Base-by-base conservation (phyloP, 2,797 vertebrate genomes). In the Huso huso region DNA sequence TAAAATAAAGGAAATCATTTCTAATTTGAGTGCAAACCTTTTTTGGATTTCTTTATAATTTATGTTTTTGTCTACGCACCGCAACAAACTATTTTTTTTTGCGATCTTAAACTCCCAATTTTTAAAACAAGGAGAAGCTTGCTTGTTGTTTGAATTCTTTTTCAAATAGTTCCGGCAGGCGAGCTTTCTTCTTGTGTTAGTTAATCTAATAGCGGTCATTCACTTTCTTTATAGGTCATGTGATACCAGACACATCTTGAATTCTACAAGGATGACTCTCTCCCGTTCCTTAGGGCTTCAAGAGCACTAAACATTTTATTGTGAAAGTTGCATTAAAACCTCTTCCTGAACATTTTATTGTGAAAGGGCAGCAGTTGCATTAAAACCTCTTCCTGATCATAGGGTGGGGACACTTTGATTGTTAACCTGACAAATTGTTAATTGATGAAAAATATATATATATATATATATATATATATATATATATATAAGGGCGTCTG, bases 191-290 rank as follows among this genome's bases (percentile, higher is more conserved):
- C 48, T 1, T 53, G 15, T 65, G 75, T 83, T 79, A 84, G 84
- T 75, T 73, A 57, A 75, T 82, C 76, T 80, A 48, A 69, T 63
- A 64, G 10, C 50, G 63, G 66, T 66, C 67, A 62, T 60, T 66
- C 51, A 66, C 65, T 63, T 65, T 71, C 67, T 79, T 78, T 71
- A 75, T 75, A 75, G 69, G 77, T 76, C 72, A 81, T 77, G 74
- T 79, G 79, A 81, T 82, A 61, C 75, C 10, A 11, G 1, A 23
- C 63, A 81, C 79, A 84, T 89, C 82, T 84, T 72, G 81, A 82
- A 71, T 78, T 83, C 78, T 79, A 81, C 78, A 80, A 76, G 81
- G 75, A 80, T 23, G 23, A 23, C 23, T 23, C 23, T 76, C 73
- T 80, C 67, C 82, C 73, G 77, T 69, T 62, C 72, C 66, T 69